Percentiles rank a stretch among this genome's conserved stretches.
These are phyloP conservation scores for Montifringilla adamsi DNA, from an alignment of 2,113 vertebrate genomes.

Conservation along the genomic window DNA sequence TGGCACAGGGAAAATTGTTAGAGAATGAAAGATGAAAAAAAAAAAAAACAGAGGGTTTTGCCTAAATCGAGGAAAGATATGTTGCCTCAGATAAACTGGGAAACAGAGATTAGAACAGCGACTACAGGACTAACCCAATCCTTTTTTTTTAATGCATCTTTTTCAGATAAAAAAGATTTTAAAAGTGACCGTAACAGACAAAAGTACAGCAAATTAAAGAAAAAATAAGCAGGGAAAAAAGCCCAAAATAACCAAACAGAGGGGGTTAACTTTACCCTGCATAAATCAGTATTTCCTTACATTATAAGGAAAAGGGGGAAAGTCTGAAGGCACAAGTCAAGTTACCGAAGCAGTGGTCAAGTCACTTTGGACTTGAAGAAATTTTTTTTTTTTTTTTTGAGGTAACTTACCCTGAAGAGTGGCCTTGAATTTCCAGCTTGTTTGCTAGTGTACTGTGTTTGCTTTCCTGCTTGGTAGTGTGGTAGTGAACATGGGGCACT, in stretches of 20 bases:
- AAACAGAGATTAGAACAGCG: neutral
- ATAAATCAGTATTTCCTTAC: neutral
- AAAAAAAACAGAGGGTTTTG: fast-evolving
- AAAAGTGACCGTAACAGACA: neutral
- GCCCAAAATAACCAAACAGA: neutral
- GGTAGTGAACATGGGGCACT: neutral
- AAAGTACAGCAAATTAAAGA: neutral
- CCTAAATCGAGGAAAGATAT: neutral
- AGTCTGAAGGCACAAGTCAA: neutral
- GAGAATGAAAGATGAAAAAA: neutral
- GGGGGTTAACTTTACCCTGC: neutral
- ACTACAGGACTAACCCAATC: neutral
- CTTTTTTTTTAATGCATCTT: neutral
- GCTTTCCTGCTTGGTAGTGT: neutral
- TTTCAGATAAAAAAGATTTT: neutral
- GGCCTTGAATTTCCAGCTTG: neutral
- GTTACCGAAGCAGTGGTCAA: neutral
- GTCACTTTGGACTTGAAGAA: neutral
- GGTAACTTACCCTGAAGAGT: neutral
- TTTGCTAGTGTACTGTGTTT: neutral
- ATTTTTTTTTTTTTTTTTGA: neutral
- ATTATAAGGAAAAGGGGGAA: neutral
- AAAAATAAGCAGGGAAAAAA: neutral
- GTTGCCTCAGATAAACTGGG: neutral
- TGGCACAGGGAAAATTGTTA: neutral